Conservation (phyloP, 2,113 vertebrate species). For the Hypomesus transpacificus region DNA sequence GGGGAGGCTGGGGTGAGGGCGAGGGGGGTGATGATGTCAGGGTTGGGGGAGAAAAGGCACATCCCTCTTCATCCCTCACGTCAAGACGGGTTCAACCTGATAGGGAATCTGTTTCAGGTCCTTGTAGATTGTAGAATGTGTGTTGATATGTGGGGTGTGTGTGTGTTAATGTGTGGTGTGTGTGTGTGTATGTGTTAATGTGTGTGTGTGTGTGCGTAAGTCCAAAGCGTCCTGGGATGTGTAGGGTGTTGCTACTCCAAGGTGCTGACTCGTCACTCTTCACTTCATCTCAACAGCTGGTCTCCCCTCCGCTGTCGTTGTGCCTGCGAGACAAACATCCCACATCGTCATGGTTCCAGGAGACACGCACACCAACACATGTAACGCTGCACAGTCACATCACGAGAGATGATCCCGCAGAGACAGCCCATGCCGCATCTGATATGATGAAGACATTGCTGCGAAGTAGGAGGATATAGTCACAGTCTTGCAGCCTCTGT, state of each 20-base stretch:
- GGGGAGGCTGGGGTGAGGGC: neutral
- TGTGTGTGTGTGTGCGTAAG: neutral
- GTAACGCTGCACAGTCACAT: no score
- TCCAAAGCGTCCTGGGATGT: neutral
- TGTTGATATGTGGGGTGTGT: neutral
- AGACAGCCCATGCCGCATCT: no score
- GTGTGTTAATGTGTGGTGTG: neutral
- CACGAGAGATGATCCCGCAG: no score
- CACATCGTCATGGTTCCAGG: no score
- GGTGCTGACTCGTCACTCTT: no score
- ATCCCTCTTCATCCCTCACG: slow-evolving; percentile 19
- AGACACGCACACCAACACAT: no score
- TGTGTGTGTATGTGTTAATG: neutral
- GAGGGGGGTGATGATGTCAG: neutral
- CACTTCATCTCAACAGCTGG: neutral
- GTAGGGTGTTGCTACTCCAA: no score
- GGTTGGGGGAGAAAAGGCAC: neutral
- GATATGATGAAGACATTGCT: no score
- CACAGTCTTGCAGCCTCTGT: no score
- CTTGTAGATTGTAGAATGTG: neutral
- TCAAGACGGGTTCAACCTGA: neutral
- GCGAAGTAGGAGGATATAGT: no score
- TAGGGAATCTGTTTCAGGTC: neutral
- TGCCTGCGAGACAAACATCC: slow-evolving; percentile 54
- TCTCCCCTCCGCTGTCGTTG: slow-evolving; percentile 24